These are phyloP conservation scores for Pemphigus obesinymphae DNA, from an alignment of 1,140 invertebrate genomes.

Conservation along the genomic window DNA sequence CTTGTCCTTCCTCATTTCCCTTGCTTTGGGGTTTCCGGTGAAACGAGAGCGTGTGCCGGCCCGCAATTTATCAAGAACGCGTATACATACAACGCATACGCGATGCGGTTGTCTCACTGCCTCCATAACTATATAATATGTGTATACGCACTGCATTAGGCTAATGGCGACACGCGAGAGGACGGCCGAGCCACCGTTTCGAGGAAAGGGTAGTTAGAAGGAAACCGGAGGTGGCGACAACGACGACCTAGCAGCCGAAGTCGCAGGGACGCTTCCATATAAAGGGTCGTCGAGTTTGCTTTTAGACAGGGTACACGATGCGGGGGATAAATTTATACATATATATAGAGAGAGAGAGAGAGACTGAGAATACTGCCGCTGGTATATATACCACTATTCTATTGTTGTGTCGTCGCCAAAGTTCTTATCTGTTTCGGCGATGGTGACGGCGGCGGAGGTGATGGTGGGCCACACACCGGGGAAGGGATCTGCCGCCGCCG, in stretches of 20 bases:
- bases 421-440: constrained; percentile 25
- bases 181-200: not conserved
- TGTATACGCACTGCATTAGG: not conserved
- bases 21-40: not conserved
- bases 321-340: no score
- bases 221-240: constrained; percentile 19
- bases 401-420: constrained; percentile 31
- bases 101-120: no score
- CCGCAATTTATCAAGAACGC: not conserved
- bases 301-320: no score
- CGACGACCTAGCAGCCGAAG: not conserved
- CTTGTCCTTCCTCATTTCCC: no score
- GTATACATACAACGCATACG: not conserved
- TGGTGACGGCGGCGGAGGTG: not conserved
- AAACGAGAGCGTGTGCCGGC: not conserved
- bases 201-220: not conserved
- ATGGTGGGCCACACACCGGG: not conserved
- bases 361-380: not conserved
- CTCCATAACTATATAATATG: not conserved
- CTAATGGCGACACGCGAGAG: constrained; percentile 14
- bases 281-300: not conserved
- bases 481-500: not conserved
- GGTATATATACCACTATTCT: not conserved
- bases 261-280: not conserved
- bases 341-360: no score